A percentile compares a stretch with the other conserved stretches of the same genome.
Evolutionary conservation across 2,888 invertebrate genomes (phyloP).

Genomic region (Polyploca ridens): DNA sequence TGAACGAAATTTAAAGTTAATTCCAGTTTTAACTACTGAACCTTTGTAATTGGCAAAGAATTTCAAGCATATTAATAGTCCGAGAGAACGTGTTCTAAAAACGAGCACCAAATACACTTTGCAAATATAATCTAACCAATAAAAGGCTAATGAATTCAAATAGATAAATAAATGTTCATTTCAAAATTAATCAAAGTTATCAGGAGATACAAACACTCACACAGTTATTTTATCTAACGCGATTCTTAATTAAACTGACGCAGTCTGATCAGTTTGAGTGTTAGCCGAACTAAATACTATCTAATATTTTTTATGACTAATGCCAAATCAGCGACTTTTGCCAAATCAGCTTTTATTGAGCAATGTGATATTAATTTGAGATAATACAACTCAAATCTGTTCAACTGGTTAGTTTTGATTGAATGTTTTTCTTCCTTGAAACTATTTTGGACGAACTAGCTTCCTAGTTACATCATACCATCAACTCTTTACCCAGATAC

Average conservation of each 20-base stretch:
- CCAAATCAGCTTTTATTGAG: too few relatives aligned
- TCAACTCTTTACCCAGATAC: too few relatives aligned
- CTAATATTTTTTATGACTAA: not conserved
- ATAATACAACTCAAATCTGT: too few relatives aligned
- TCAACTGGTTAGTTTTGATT: too few relatives aligned
- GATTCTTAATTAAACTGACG: not conserved
- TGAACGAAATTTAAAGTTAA: not conserved
- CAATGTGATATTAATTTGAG: too few relatives aligned
- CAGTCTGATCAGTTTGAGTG: not conserved
- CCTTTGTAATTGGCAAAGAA: too few relatives aligned
- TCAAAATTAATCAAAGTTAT: not conserved
- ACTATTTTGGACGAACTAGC: too few relatives aligned
- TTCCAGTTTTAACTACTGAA: not conserved
- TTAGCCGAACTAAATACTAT: conserved; percentile 3
- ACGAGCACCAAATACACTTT: not conserved
- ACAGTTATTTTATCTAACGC: not conserved
- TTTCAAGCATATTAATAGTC: not conserved
- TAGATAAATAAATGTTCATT: not conserved
- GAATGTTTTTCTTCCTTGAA: too few relatives aligned
- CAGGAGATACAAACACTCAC: not conserved
- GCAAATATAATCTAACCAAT: not conserved
- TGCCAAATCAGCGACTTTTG: not conserved
- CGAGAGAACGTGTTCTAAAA: not conserved
- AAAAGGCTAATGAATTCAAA: not conserved
- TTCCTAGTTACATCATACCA: too few relatives aligned